Base-by-base conservation (phyloP, 2,888 invertebrate species). In the Drosophila seclusa region DNA sequence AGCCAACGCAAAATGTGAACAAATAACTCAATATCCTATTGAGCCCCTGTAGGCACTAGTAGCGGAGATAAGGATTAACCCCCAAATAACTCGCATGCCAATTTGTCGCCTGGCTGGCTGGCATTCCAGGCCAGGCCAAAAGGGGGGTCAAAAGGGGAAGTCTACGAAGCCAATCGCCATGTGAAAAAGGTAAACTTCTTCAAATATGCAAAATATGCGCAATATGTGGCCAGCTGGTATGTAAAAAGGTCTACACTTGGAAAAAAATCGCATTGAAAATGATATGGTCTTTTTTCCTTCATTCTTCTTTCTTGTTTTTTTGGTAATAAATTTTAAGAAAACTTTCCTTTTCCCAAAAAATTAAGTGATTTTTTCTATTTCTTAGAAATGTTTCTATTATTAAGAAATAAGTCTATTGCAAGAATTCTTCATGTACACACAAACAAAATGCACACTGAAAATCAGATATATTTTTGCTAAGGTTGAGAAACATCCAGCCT, bases 81-180 rank as follows among this genome's bases (percentile, higher is more conserved):
- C 4, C 16, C 55, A 24, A 67, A 68, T 53, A 45, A 40, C n/a
- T 52, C 3, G 31, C 24, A 66, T 48, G 62, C 31, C 62, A n/a
- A 32, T 68, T 32, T 40, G 29, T n/a, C 50, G 64, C 53, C 53
- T 59, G 31, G 58, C 18, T 64, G 29, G 58, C 27, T 59, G 64
- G 42, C 38, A 70, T 63, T 63, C 48, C 24, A 2, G 50, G 31
- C 38, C 10, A 8, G 18, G 11, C 42, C 16, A 36, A 24, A 36
- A 34, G 10, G 3, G 5, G 0, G 21, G 3, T 16, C n/a, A 13
- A 29, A 38, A 48, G 34, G 38, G 31, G 40, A 49, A 34, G 29
- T n/a, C 50, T 45, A 27, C 24, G 16, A 38, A 48, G 62, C 69
- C 69, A 71, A 70, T 71, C 70, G 70, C 50, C 24, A 57, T 64